Conservation (phyloP, 2,113 vertebrate species). For the Arothron firmamentum region DNA sequence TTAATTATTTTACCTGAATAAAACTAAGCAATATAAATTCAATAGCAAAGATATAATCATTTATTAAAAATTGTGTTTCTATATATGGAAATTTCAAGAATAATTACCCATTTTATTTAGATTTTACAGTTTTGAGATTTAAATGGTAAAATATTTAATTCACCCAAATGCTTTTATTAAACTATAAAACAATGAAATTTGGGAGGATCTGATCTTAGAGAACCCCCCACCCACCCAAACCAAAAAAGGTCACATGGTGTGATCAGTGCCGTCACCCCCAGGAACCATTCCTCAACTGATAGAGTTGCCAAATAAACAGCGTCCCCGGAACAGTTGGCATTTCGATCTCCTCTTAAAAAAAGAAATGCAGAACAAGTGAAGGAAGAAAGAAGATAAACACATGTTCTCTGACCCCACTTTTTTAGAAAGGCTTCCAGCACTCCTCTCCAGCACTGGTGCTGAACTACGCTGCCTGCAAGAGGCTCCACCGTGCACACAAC, state of each 20-base stretch:
- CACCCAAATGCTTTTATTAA: constrained; percentile 25
- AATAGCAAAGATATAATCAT: too few species aligned
- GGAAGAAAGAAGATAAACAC: constrained; percentile 42
- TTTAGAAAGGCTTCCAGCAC: constrained; percentile 61
- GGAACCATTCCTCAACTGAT: constrained; percentile 70
- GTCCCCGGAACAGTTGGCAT: constrained; percentile 70
- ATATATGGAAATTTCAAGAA: too few species aligned
- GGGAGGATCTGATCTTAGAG: too few species aligned
- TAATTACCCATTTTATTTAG: too few species aligned
- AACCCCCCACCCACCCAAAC: too few species aligned
- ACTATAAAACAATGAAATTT: constrained; percentile 33
- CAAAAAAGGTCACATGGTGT: constrained; percentile 70
- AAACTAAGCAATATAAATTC: neutral
- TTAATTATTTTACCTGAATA: neutral
- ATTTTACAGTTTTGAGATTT: too few species aligned
- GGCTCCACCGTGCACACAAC: constrained; percentile 58
- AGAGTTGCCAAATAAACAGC: constrained; percentile 63
- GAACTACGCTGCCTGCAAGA: constrained; percentile 46
- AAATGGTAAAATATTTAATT: too few species aligned
- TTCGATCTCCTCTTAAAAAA: constrained; percentile 63
- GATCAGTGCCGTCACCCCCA: constrained; percentile 61
- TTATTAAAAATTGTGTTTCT: too few species aligned
- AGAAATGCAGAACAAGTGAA: constrained; percentile 41
- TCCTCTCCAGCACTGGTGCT: constrained; percentile 57
- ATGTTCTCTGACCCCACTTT: constrained; percentile 62